Base-by-base conservation (phyloP, 2,113 vertebrate species). In the Aldabrachelys gigantea region DNA sequence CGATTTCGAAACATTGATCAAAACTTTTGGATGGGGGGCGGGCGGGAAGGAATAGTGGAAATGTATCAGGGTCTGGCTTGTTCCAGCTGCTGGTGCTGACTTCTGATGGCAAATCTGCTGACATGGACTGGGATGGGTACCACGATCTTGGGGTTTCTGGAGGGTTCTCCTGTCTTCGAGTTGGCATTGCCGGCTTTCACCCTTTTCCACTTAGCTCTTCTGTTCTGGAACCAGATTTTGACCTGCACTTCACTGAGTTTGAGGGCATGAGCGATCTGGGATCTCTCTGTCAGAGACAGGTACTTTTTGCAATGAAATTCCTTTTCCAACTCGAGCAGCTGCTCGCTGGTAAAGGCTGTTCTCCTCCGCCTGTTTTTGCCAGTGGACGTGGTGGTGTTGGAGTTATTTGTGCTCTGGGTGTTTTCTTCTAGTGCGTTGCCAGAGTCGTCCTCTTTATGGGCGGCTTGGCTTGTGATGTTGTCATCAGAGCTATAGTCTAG, bases 221-320 rank as follows among this genome's bases (percentile, higher is more conserved):
- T 98, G 98, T 99, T 99, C 99, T 99, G 99, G 98, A 99, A 99
- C 99, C 99, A 99, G 98, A 99, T 99, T 98, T 99, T 99, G 91
- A 99, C 99, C 98, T 99, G 99, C 87, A 99, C 99, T 97, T 99
- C 99, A 98, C 99, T 99, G 96, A 99, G 99, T 93, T 99, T 99
- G 94, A 99, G 98, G 53, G 99, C 99, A 12, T 99, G 99, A 11
- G 99, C 99, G 91, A 99, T 99, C 98, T 99, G 99, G 3, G 99
- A 99, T 94, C 99, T 98, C 98, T 99, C 99, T 0, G 99, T 99
- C 62, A 99, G 98, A 10, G 99, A 99, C 89, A 99, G 99, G 98
- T 99, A 99, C 96, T 99, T 99, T 98, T 99, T 99, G 97, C 99
- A 99, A 98, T 99, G 99, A 84, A 99, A 99, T 91, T 99, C 99